Base-by-base conservation (phyloP, 2,888 invertebrate genomes). In the Carpatolechia fugitivella region DNA sequence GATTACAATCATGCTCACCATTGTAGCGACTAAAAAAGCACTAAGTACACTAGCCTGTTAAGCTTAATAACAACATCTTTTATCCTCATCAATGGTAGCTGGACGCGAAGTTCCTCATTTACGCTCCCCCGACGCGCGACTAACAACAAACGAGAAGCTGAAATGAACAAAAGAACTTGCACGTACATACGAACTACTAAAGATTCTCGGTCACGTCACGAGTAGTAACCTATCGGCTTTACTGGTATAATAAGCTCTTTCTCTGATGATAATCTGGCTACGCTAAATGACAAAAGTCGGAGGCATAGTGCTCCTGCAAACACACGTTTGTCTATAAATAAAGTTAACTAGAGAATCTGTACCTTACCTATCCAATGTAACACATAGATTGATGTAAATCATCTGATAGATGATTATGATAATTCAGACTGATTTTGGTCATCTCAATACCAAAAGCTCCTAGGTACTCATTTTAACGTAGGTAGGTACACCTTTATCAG, bases 181-280 rank as follows among this genome's bases (percentile, higher is more conserved):
- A 54, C 60, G 60, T 62, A 63, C 60, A 66, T 66, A 69, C 64
- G 69, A 74, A 78, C 64, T 69, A 74, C 77, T 74, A 68, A 70
- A 71, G 61, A 69, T 66, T 67, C 68, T 60, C 66, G 61, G 66
- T 57, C 63, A 63, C 61, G 64, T n/a, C n/a, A 38, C 38, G 13
- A 38, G 16, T 35, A 1, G n/a, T 10, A 3, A 14, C 14, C 33
- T 33, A 13, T 29, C 44, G 16, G 40, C 40, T 41, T 41, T 18
- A 20, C 18, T n/a, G n/a, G n/a, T n/a, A n/a, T 18, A 41, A 41
- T 41, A 18, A 41, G 40, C 18, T 41, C 10, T 14, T 13, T 18
- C 18, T 41, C 18, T 18, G 40, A n/a, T 16, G 40, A 41, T 20
- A 18, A 41, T 11, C 16, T 41, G 11, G 38, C 7, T 13, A n/a